Evolutionary conservation across 2,113 vertebrate genomes (phyloP), one percentile per base, ranked within the genome.

Genomic region (Carassius gibelio): DNA sequence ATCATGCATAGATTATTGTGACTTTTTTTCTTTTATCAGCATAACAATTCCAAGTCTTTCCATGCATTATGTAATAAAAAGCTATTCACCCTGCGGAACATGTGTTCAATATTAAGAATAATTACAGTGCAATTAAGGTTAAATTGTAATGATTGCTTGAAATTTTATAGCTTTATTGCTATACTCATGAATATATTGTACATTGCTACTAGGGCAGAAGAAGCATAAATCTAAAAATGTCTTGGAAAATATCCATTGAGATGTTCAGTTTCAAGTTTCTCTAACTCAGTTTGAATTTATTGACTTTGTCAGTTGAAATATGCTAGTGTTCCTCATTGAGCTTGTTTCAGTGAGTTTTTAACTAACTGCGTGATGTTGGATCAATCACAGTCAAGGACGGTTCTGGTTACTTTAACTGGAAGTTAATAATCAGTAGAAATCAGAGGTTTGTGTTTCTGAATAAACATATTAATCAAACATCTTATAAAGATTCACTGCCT

Each of bases 301-400:
- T 48, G 38, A 68, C 62, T 66, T 50, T 64, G 10, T 19, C 21
- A 21, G 34, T 2, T 75, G 21, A 64, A 80, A 36, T 74, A 23
- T 30, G n/a, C 26, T 61, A 64, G 36, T 45, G 57, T 21, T 64
- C 69, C 77, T 62, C 83, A 64, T 68, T 75, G 72, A n/a, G 81
- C 14, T 5, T n/a, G 71, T 89, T 92, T 92, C 90, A 89, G 30
- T 30, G 88, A 88, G 87, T 92, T 91, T 90, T 81, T 55, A 52
- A 82, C 34, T 42, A 17, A 42, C 45, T 3, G 86, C 17, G 55
- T 71, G 7, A 23, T 52, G 85, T 15, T 85, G 17, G 10, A 85
- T 84, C 88, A 89, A 87, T 88, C 34, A 11, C 17, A 82, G 59
- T 85, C 87, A 81, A 52, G 75, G 83, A 81, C 64, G 66, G 78